Conservation (phyloP, 2,888 invertebrate species). For the Drosophila vallismaia region DNA sequence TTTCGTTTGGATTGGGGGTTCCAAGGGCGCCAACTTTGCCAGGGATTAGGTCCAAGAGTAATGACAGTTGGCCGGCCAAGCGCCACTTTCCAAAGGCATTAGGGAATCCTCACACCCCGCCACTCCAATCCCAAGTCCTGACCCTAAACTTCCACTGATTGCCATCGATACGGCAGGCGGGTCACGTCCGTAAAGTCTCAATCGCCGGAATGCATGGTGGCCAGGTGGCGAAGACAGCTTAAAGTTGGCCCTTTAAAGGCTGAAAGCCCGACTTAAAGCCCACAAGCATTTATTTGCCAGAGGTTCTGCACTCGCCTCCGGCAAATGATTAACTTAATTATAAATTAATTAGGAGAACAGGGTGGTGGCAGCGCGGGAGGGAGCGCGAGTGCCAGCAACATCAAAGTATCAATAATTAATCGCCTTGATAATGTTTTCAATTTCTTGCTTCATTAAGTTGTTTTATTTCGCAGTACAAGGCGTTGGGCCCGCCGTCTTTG, state of each 20-base stretch:
- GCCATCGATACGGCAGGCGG: constrained; percentile 64
- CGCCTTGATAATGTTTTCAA: constrained; percentile 77
- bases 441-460: constrained; percentile 76
- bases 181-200: constrained; percentile 70
- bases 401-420: constrained; percentile 79
- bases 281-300: neutral
- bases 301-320: constrained; percentile 20
- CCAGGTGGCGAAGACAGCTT: constrained; percentile 60
- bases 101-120: constrained; percentile 23
- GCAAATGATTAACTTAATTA: constrained; percentile 73
- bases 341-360: constrained; percentile 72
- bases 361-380: constrained; percentile 44
- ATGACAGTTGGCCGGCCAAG: constrained; percentile 38
- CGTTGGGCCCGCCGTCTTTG: constrained; percentile 39
- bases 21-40: constrained; percentile 13
- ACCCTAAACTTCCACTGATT: constrained; percentile 21
- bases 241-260: constrained; percentile 45
- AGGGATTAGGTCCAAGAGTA: constrained; percentile 40
- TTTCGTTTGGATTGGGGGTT: constrained; percentile 15
- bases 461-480: constrained; percentile 53
- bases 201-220: constrained; percentile 47
- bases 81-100: constrained; percentile 9
- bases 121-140: neutral
- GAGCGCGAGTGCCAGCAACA: constrained; percentile 46
- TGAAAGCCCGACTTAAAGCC: constrained; percentile 17